phyloP scores from a whole-genome alignment of 2,888 invertebrate species.

The Eupithecia insigniata region DNA sequence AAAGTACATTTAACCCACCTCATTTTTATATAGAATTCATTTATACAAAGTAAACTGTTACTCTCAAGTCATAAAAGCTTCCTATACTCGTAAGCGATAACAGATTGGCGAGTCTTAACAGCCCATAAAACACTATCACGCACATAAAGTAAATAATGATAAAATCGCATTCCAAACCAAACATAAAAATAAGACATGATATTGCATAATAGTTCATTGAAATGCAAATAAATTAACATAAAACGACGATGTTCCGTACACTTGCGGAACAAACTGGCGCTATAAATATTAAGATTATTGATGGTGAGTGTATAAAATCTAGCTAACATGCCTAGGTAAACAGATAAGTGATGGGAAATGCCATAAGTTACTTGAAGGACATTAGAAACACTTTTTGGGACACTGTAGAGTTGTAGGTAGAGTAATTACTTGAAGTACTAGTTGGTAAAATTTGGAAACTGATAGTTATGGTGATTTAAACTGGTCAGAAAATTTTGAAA shows the following conservation, averaged over 20 bases:
- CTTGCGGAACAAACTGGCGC: conserved; percentile 61
- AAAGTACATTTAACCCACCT: not conserved
- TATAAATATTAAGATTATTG: conserved; percentile 71
- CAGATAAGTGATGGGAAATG: not conserved
- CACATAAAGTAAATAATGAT: conserved; percentile 41
- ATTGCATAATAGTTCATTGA: conserved; percentile 74
- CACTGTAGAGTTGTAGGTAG: not conserved
- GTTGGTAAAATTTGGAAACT: not conserved
- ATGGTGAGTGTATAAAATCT: conserved; percentile 48
- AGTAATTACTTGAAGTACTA: not conserved
- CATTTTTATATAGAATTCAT: not conserved
- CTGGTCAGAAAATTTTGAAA: not conserved
- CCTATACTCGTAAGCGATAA: conserved; percentile 25
- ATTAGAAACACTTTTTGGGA: not conserved
- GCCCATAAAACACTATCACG: conserved; percentile 32
- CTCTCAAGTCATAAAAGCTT: conserved; percentile 30
- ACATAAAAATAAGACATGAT: conserved; percentile 67
- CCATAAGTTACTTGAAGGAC: not conserved
- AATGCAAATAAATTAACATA: conserved; percentile 79
- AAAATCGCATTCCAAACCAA: conserved; percentile 53
- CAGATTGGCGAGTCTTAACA: conserved; percentile 38
- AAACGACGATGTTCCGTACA: conserved; percentile 64
- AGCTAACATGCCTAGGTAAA: not conserved
- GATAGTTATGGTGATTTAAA: not conserved
- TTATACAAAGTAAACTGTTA: conserved; percentile 2